A percentile compares a stretch with the other conserved stretches of the same genome.
These are phyloP conservation scores for Pampus argenteus DNA, from an alignment of 2,797 vertebrate genomes.

Conservation along the genomic window DNA sequence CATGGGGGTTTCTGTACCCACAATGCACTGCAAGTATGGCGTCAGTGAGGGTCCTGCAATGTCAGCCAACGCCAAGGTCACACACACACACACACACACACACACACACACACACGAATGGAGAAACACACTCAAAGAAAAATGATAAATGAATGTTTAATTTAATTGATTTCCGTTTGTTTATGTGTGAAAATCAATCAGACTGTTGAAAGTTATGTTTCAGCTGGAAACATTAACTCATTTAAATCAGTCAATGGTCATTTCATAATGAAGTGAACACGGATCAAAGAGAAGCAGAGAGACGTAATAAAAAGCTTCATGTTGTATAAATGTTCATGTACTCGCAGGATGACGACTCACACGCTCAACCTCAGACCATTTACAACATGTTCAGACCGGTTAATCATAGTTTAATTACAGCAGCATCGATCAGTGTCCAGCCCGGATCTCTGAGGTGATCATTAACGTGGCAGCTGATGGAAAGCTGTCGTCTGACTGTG, in stretches of 20 bases:
- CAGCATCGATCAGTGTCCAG: conserved; percentile 14
- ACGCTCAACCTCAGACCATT: neutral
- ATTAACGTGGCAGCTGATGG: conserved; percentile 26
- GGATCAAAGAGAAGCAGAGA: too few species aligned
- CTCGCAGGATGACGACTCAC: neutral
- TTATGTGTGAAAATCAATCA: neutral
- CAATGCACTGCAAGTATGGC: neutral
- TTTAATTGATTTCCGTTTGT: neutral
- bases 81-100: neutral
- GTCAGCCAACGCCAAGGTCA: neutral
- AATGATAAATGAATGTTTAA: too few species aligned
- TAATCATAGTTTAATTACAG: conserved; percentile 19
- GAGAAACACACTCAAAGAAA: too few species aligned
- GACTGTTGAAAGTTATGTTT: too few species aligned
- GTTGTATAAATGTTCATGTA: too few species aligned
- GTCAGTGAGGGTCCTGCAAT: neutral
- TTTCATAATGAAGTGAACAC: neutral
- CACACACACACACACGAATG: neutral
- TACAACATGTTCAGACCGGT: neutral
- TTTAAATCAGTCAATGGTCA: too few species aligned
- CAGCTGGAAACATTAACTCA: too few species aligned
- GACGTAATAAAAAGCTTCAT: too few species aligned
- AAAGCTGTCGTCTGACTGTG: neutral
- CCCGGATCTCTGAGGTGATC: conserved; percentile 2
- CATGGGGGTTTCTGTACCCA: neutral